Evolutionary conservation across 2,113 vertebrate species (phyloP).

Genomic region (Spilogale gracilis): DNA sequence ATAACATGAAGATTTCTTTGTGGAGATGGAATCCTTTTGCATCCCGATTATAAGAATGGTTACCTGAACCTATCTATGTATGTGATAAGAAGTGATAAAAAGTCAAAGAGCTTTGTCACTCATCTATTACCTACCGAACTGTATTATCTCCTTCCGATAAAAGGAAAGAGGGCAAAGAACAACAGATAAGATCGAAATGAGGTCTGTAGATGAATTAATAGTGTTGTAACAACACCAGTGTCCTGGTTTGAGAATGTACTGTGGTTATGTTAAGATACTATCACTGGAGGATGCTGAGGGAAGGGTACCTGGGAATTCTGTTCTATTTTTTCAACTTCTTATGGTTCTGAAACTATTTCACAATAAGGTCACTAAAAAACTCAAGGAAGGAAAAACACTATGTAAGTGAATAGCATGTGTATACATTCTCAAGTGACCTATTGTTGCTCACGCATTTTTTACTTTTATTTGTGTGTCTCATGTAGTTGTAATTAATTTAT

Average conservation of each 20-base stretch:
- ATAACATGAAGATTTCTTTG: not conserved
- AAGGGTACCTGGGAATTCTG: not conserved
- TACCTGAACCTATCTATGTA: not conserved
- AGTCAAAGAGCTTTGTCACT: not conserved
- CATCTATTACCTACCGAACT: not conserved
- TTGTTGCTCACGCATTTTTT: not conserved
- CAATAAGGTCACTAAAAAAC: not conserved
- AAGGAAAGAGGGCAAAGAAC: not conserved
- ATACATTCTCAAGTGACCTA: not conserved
- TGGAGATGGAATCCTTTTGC: not conserved
- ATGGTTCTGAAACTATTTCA: not conserved
- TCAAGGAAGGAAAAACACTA: not conserved
- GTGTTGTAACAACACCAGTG: not conserved
- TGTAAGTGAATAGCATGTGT: not conserved
- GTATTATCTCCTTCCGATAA: not conserved
- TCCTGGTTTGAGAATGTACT: not conserved
- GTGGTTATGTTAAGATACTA: not conserved
- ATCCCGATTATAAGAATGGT: not conserved
- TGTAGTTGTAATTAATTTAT: not conserved
- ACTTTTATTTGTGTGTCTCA: not conserved
- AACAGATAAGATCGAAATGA: not conserved
- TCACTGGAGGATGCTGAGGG: not conserved
- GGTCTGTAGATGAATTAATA: not conserved
- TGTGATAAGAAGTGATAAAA: not conserved
- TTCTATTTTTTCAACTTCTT: not conserved